Evolutionary conservation across 2,113 vertebrate species (phyloP).

Genomic region (Ptychochromis oligacanthus): DNA sequence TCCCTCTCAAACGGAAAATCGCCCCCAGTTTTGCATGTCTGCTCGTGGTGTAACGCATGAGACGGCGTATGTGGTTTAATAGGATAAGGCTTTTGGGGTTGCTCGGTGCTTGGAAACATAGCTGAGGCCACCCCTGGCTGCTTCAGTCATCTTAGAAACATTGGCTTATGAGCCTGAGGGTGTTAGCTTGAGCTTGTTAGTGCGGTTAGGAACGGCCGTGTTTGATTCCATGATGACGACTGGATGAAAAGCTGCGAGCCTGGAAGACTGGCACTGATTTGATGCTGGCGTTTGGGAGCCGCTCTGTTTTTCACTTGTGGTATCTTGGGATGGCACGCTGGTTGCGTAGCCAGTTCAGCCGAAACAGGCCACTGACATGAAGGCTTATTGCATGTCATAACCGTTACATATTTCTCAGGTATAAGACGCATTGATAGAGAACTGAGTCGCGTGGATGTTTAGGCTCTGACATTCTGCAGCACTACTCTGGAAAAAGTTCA

Average conservation of each 20-base stretch:
- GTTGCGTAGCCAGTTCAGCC: constrained; percentile 10
- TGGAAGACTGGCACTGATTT: constrained; percentile 31
- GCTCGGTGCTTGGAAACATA: constrained; percentile 65
- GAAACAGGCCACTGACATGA: constrained; percentile 26
- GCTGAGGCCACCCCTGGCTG: constrained; percentile 55
- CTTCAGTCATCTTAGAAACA: constrained; percentile 55
- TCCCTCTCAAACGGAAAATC: constrained; percentile 74
- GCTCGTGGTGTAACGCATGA: constrained; percentile 60
- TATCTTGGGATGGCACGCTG: constrained; percentile 6
- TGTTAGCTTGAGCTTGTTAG: constrained; percentile 62
- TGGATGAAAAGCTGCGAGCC: constrained; percentile 60
- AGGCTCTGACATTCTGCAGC: not conserved
- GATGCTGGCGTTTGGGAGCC: constrained; percentile 37
- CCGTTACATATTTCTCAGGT: constrained; percentile 19
- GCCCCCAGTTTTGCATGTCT: constrained; percentile 69
- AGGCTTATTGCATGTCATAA: constrained; percentile 6
- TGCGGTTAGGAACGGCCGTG: constrained; percentile 56
- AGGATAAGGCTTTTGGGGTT: constrained; percentile 63
- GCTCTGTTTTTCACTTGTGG: constrained; percentile 33
- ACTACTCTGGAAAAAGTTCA: not conserved
- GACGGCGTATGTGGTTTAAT: constrained; percentile 69
- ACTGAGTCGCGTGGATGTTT: not conserved
- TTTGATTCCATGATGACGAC: constrained; percentile 62
- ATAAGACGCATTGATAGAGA: not conserved
- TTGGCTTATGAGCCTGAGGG: constrained; percentile 42